Conservation (phyloP, 1,140 invertebrate genomes). For the Habropoda laboriosa region DNA sequence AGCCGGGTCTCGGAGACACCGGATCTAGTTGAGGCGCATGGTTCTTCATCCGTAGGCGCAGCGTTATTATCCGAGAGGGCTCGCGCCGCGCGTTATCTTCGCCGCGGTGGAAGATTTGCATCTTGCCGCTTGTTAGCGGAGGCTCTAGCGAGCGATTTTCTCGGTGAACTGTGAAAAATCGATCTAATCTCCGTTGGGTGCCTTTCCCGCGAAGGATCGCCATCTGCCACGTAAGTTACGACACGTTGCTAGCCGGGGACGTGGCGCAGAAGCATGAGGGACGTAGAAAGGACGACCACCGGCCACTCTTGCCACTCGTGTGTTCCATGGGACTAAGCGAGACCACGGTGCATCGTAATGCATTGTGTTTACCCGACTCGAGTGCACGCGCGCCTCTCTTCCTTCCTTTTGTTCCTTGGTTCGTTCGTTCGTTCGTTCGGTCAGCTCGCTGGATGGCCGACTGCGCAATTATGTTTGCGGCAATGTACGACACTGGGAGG, state of each 20-base stretch:
- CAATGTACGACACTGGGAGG: not conserved
- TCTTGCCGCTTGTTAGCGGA: slow-evolving; percentile 75
- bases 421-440: not conserved
- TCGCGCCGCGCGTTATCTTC: slow-evolving; percentile 22
- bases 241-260: slow-evolving; percentile 51
- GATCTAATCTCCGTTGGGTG: slow-evolving; percentile 73
- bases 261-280: slow-evolving; percentile 35
- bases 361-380: slow-evolving; percentile 38
- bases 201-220: slow-evolving; percentile 65
- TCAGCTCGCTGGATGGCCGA: not conserved
- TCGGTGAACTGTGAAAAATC: slow-evolving; percentile 74
- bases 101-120: slow-evolving; percentile 67
- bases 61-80: not conserved
- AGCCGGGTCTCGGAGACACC: slow-evolving; percentile 22
- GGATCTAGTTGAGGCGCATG: slow-evolving; percentile 45
- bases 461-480: slow-evolving; percentile 26
- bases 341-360: slow-evolving; percentile 38
- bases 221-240: slow-evolving; percentile 72
- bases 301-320: slow-evolving; percentile 34
- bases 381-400: not conserved
- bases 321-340: not conserved
- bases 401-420: not conserved
- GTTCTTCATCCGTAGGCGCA: not conserved
- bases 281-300: slow-evolving; percentile 54
- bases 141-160: slow-evolving; percentile 66